A percentile compares a stretch with the other conserved stretches of the same genome.
These are phyloP conservation scores for Sebastes steindachneri DNA, from an alignment of 2,797 vertebrate species.

Conservation along the genomic window DNA sequence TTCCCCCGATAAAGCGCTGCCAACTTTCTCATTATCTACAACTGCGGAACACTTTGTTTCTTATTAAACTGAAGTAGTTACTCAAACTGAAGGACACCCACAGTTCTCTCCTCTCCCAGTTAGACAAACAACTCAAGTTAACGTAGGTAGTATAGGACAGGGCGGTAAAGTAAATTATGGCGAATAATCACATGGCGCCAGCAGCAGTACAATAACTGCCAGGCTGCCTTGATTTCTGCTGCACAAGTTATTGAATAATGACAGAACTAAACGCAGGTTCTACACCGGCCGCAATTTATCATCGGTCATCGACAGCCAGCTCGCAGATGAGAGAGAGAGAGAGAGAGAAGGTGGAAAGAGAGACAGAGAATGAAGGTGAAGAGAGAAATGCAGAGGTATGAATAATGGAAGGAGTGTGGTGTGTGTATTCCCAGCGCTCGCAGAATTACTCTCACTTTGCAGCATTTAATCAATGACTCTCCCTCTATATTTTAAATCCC, in stretches of 20 bases:
- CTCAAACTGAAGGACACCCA: conserved; percentile 42
- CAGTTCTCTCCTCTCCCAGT: conserved; percentile 23
- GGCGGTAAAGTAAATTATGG: conserved; percentile 63
- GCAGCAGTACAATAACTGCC: conserved; percentile 66
- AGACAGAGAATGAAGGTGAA: conserved; percentile 20
- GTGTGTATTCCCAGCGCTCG: conserved; percentile 74
- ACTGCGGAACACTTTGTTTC: conserved; percentile 32
- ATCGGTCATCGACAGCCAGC: conserved; percentile 71
- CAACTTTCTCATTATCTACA: conserved; percentile 43
- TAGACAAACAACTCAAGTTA: conserved; percentile 64
- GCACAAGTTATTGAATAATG: conserved; percentile 75
- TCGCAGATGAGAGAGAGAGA: conserved; percentile 38
- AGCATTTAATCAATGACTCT: conserved; percentile 85
- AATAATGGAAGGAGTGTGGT: conserved; percentile 71
- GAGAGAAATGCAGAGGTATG: conserved; percentile 55
- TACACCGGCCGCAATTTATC: conserved; percentile 69
- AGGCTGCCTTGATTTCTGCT: conserved; percentile 61
- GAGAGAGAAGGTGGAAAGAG: conserved; percentile 24
- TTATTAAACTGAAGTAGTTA: conserved; percentile 40
- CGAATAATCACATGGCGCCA: conserved; percentile 58
- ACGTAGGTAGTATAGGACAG: conserved; percentile 30
- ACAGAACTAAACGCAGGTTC: conserved; percentile 72
- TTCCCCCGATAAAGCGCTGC: conserved; percentile 19
- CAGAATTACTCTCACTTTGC: conserved; percentile 83
- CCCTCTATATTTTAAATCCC: conserved; percentile 69